These are phyloP conservation scores for Acanthurus leucopareius DNA, from an alignment of 2,797 vertebrate species.

Conservation along the genomic window DNA sequence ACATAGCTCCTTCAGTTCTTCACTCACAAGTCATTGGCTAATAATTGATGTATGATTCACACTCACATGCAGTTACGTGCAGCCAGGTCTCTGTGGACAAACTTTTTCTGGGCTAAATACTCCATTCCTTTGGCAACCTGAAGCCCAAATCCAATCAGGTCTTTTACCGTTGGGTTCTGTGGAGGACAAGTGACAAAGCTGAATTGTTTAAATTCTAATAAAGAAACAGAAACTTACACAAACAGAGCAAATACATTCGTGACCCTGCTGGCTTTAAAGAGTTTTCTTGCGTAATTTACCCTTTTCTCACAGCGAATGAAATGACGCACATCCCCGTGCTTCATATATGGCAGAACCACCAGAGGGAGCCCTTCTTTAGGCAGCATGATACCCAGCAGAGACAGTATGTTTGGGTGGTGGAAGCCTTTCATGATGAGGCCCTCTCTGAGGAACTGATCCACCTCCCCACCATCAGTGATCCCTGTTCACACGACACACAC, in stretches of 20 bases:
- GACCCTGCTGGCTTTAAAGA: neutral
- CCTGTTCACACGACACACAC: conserved; percentile 78
- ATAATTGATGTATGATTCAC: conserved; percentile 34
- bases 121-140: conserved; percentile 97
- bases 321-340: conserved; percentile 93
- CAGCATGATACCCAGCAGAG: conserved; percentile 92
- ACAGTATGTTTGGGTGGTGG: conserved; percentile 93
- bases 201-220: neutral
- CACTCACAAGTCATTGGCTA: neutral
- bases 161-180: conserved; percentile 96
- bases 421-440: conserved; percentile 98
- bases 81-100: conserved; percentile 97
- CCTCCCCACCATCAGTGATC: conserved; percentile 93
- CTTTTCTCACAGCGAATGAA: conserved; percentile 92
- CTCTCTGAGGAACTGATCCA: conserved; percentile 95
- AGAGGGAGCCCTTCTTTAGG: conserved; percentile 92
- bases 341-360: conserved; percentile 95
- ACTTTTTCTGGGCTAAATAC: conserved; percentile 94
- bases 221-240: neutral
- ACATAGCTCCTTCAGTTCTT: conserved; percentile 8
- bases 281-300: conserved; percentile 80
- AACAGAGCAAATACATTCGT: conserved; percentile 12
- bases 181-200: conserved; percentile 23
- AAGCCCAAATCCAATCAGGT: conserved; percentile 95
- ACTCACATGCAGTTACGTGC: conserved; percentile 99